Evolutionary conservation across 23 tunicate genomes (phyloP), one percentile per base, ranked within the genome.

Genomic region (Trididemnum nubilum): DNA sequence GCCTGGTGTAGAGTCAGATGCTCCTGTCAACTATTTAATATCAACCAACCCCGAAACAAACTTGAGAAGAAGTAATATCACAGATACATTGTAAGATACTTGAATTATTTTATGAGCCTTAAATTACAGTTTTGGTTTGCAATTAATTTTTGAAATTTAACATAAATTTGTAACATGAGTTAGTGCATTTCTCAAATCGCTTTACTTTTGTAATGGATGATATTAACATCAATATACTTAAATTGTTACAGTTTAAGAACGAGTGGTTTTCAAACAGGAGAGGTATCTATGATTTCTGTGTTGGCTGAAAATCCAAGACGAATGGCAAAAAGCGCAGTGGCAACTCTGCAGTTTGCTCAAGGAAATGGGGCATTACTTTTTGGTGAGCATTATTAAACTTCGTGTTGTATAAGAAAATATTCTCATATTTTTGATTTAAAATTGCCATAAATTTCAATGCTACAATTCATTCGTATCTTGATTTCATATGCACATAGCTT

Each of bases 291-390:
- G 38, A 24, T 67, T 32, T 67, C 74, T 7, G 38, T 67, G 7
- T 4, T 24, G 7, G 31, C 74, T 31, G 74, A 67, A 33, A 67
- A 67, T 33, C 38, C 74, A 3, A 15, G 7, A 3, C 37, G 74
- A 32, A 67, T 30, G 74, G 37, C n/a, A 15, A 15, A 38, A 67
- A 67, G 74, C 33, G 21, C 22, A 30, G 26, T 38, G 7, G 18
- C 74, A 2, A 67, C 38, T 67, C 38, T 67, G 3, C 74, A 67
- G 12, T 67, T 67, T 67, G 12, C 38, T 67, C 74, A 67, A 67
- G 74, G 38, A 24, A 9, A 12, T 31, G 38, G 38, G 9, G 38
- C 19, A 7, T 3, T 67, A 4, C 4, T 33, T 30, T 67, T 67
- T 67, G 74, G 74, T 63, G 27, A 63, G 69, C 23, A n/a, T n/a